A percentile compares a stretch with the other conserved stretches of the same genome.
Evolutionary conservation across 2,113 vertebrate genomes (phyloP).

Genomic region (Monarcha castaneiventris): DNA sequence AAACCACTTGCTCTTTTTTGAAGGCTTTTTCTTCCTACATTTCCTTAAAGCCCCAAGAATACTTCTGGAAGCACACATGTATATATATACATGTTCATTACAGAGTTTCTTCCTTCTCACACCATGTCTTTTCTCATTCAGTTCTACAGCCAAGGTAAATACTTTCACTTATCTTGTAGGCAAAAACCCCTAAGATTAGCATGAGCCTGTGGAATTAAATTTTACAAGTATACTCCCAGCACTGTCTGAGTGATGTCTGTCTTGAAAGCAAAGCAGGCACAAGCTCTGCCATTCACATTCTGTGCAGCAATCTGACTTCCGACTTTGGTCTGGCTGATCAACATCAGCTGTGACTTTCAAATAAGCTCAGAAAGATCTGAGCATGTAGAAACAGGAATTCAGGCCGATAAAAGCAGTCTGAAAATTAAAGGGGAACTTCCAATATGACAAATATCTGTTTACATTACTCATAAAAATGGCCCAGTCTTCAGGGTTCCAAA

Average conservation of each 20-base stretch:
- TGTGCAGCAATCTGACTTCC: not conserved
- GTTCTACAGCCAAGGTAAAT: not conserved
- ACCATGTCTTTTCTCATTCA: not conserved
- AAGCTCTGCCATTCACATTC: not conserved
- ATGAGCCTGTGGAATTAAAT: not conserved
- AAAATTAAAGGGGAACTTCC: not conserved
- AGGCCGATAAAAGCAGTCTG: not conserved
- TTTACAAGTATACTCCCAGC: not conserved
- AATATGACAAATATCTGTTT: not conserved
- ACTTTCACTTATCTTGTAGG: not conserved
- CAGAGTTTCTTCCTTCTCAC: not conserved
- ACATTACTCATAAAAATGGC: not conserved
- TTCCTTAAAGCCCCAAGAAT: not conserved
- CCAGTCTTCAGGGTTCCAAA: not conserved
- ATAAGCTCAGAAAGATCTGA: not conserved
- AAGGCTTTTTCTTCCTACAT: rapidly evolving
- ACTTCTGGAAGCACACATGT: not conserved
- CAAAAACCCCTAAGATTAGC: not conserved
- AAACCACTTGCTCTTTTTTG: not conserved
- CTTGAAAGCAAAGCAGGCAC: not conserved
- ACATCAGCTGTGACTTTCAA: not conserved
- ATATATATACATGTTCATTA: rapidly evolving
- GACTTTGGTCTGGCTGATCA: not conserved
- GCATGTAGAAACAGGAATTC: not conserved
- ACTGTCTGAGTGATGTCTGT: not conserved